Conservation (phyloP, 2,797 vertebrate genomes). For the Microhierax caerulescens region DNA sequence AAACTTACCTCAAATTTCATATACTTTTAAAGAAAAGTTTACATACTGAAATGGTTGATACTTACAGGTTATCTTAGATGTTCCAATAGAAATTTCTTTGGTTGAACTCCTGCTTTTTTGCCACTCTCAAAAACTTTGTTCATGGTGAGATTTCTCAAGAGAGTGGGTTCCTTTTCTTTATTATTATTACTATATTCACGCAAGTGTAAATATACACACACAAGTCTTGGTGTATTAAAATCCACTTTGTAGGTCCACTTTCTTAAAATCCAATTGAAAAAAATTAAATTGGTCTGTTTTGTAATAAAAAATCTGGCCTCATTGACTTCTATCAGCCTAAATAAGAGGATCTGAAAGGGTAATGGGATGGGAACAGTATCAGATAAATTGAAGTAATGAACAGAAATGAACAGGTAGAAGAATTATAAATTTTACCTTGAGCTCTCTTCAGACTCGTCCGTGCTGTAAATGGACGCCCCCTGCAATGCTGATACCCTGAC, state of each 20-base stretch:
- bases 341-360: conserved; percentile 36
- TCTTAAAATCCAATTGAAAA: conserved; percentile 57
- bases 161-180: background rate
- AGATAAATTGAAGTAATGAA: conserved; percentile 65
- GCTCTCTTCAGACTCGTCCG: conserved; percentile 95
- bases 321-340: conserved; percentile 39
- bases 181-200: background rate
- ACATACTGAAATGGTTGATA: conserved; percentile 75
- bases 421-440: conserved; percentile 88
- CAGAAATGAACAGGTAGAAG: conserved; percentile 69
- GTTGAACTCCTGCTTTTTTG: conserved; percentile 54
- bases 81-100: conserved; percentile 77
- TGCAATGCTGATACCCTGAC: conserved; percentile 89
- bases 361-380: conserved; percentile 52
- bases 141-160: background rate
- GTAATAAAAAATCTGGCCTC: conserved; percentile 53
- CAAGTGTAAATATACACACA: background rate
- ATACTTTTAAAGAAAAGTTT: conserved; percentile 77
- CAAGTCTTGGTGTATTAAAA: conserved; percentile 33
- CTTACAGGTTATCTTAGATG: conserved; percentile 81
- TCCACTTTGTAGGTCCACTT: conserved; percentile 40
- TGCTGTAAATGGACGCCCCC: conserved; percentile 99
- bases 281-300: conserved; percentile 14
- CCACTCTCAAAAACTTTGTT: conserved; percentile 40
- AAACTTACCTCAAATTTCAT: conserved; percentile 83